A percentile compares a stretch with the other conserved stretches of the same genome.
Evolutionary conservation across 2,888 invertebrate species (phyloP).

Genomic region (Ormyrus thymus): DNA sequence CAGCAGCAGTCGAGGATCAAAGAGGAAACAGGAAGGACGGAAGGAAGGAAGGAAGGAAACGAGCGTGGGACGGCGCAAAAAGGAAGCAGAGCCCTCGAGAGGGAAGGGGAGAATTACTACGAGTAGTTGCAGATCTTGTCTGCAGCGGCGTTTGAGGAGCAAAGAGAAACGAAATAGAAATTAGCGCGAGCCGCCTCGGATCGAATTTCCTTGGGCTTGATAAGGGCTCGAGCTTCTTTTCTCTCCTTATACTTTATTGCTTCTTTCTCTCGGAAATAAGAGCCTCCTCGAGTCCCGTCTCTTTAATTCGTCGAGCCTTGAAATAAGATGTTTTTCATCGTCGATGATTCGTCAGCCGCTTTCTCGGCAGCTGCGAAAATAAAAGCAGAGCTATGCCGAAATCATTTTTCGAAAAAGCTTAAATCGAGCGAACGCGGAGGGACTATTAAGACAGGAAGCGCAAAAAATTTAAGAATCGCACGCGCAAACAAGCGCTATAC

Average conservation of each 20-base stretch:
- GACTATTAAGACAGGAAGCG: no score
- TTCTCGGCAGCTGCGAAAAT: no score
- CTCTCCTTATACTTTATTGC: neutral
- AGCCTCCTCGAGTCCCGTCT: neutral
- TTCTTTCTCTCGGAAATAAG: neutral
- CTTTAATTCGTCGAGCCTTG: no score
- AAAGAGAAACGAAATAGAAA: constrained; percentile 7
- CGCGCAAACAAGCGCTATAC: neutral
- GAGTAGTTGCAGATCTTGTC: neutral
- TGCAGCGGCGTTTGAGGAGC: neutral
- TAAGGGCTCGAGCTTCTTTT: constrained; percentile 5
- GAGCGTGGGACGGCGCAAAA: neutral
- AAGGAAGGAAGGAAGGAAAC: neutral
- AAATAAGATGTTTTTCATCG: no score
- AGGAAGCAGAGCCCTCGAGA: neutral
- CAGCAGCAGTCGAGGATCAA: constrained; percentile 2
- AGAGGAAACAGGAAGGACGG: constrained; percentile 6
- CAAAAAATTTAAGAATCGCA: neutral
- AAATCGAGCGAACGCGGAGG: no score
- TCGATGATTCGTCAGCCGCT: no score
- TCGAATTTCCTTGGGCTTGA: neutral
- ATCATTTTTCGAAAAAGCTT: no score
- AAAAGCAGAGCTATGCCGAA: no score
- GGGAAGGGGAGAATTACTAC: no score
- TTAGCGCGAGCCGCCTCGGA: neutral